phyloP scores from a whole-genome alignment of 2,888 invertebrate genomes.

The Dusona sp. region DNA sequence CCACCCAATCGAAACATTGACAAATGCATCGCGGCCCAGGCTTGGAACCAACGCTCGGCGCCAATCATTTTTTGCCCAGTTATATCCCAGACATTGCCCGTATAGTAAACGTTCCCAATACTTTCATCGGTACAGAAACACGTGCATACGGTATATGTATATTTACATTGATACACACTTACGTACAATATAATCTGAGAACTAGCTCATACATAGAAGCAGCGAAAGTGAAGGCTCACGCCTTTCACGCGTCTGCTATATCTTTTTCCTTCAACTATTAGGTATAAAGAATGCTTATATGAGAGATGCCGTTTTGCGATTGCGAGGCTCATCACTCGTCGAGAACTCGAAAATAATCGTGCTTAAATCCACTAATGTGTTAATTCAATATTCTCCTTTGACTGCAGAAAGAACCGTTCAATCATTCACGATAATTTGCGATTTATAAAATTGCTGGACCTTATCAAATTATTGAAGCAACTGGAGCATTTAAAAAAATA shows the following conservation, averaged over 20 bases:
- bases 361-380: slow-evolving; percentile 43
- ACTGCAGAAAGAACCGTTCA: slow-evolving; percentile 20
- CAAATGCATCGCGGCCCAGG: neutral
- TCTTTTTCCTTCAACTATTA: slow-evolving; percentile 45
- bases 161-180: neutral
- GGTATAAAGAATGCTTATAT: slow-evolving; percentile 19
- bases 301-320: slow-evolving; percentile 17
- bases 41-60: neutral
- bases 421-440: slow-evolving; percentile 36
- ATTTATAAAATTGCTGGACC: slow-evolving; percentile 45
- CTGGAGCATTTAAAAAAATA: slow-evolving; percentile 30
- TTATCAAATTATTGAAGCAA: slow-evolving; percentile 27
- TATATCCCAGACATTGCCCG: neutral
- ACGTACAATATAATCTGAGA: neutral
- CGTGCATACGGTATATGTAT: neutral
- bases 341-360: slow-evolving; percentile 25
- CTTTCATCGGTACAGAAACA: neutral
- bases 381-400: slow-evolving; percentile 14
- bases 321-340: slow-evolving; percentile 48
- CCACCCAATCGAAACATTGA: neutral
- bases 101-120: neutral
- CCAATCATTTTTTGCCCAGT: neutral
- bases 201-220: slow-evolving; percentile 11
- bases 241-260: slow-evolving; percentile 43
- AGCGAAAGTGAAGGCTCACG: slow-evolving; percentile 62